Evolutionary conservation across 2,888 invertebrate genomes (phyloP).

Genomic region (Euplexia lucipara): DNA sequence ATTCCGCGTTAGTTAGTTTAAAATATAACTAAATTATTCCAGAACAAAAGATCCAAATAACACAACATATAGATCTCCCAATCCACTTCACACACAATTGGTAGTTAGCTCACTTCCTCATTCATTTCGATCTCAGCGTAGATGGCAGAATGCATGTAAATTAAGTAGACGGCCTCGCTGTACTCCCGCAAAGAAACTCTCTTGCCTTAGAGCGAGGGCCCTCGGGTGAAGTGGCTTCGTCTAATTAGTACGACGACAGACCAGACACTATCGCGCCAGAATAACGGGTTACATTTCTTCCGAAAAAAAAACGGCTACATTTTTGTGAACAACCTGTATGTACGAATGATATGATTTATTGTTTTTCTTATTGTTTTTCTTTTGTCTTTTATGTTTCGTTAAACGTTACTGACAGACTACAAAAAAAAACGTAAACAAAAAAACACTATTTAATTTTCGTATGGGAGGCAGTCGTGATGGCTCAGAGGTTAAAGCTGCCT

Average conservation of each 20-base stretch:
- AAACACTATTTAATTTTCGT: too few species aligned
- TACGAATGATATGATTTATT: too few species aligned
- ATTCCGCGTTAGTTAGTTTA: too few species aligned
- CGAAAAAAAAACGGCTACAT: conserved; percentile 11
- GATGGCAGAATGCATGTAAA: conserved; percentile 65
- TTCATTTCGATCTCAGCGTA: conserved; percentile 47
- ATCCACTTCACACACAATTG: conserved; percentile 18
- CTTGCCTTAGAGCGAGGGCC: conserved; percentile 68
- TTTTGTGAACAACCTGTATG: conserved; percentile 29
- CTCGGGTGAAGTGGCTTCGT: conserved; percentile 68
- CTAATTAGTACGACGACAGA: conserved; percentile 73
- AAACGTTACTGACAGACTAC: too few species aligned
- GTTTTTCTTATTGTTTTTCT: background rate
- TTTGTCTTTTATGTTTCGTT: background rate
- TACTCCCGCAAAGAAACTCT: conserved; percentile 67
- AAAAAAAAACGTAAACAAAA: too few species aligned
- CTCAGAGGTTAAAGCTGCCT: too few species aligned
- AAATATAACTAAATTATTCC: too few species aligned
- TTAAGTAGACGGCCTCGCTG: conserved; percentile 67
- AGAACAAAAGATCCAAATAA: background rate
- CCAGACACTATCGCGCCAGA: conserved; percentile 48
- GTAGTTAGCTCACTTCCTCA: conserved; percentile 26
- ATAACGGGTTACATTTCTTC: conserved; percentile 35
- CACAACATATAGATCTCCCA: background rate
- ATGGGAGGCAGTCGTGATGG: too few species aligned